phyloP scores from a whole-genome alignment of 2,888 invertebrate species.

The Crocallis elinguaria region DNA sequence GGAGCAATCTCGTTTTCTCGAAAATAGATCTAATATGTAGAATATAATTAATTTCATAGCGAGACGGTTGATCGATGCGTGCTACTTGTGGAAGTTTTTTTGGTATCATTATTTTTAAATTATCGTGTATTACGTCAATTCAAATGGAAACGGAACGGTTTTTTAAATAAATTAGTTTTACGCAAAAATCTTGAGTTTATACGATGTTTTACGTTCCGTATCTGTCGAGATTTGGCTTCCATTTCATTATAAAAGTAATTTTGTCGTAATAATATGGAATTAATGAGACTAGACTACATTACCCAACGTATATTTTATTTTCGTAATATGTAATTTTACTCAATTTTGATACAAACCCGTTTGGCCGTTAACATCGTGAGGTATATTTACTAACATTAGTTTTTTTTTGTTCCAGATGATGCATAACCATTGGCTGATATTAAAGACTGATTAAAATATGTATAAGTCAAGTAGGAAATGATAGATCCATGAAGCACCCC shows the following conservation, averaged over 20 bases:
- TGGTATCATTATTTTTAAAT: conserved; percentile 80
- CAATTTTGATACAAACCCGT: conserved; percentile 50
- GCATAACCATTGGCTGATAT: conserved; percentile 63
- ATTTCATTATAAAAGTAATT: conserved; percentile 70
- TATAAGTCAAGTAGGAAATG: conserved; percentile 70
- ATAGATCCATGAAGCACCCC: conserved; percentile 65
- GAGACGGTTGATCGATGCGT: conserved; percentile 79
- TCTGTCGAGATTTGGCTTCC: conserved; percentile 30
- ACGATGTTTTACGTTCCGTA: conserved; percentile 48
- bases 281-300: conserved; percentile 48
- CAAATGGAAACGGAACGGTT: conserved; percentile 64
- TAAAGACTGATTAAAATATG: conserved; percentile 77
- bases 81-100: conserved; percentile 63
- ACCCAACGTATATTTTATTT: conserved; percentile 45
- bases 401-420: conserved; percentile 74
- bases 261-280: conserved; percentile 56
- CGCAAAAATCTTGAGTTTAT: conserved; percentile 70
- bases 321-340: conserved; percentile 55
- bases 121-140: conserved; percentile 77
- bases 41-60: conserved; percentile 81
- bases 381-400: conserved; percentile 41
- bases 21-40: conserved; percentile 82
- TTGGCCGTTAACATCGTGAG: conserved; percentile 42
- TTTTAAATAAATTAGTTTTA: conserved; percentile 68
- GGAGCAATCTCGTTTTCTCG: conserved; percentile 80